A percentile compares a stretch with the other conserved stretches of the same genome.
phyloP scores from a whole-genome alignment of 2,113 vertebrate genomes.

The Peromyscus maniculatus region DNA sequence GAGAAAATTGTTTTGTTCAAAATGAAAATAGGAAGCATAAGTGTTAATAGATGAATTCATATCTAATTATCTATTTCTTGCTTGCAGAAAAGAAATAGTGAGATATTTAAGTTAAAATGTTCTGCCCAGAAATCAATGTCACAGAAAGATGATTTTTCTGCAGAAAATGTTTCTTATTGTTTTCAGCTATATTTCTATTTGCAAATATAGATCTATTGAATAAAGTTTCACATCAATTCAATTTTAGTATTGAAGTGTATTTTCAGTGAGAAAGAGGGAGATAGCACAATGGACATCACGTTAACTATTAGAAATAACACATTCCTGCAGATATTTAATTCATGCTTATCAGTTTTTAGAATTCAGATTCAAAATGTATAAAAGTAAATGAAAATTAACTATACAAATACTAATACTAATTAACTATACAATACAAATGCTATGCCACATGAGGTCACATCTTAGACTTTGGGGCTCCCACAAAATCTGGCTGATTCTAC shows the following conservation, averaged over 20 bases:
- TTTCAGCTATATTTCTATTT: conserved; percentile 51
- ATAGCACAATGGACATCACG: neutral
- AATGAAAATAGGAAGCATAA: conserved; percentile 70
- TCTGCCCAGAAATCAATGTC: conserved; percentile 62
- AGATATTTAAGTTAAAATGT: conserved; percentile 58
- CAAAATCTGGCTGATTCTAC: neutral
- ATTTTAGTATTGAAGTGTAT: conserved; percentile 55
- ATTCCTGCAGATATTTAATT: neutral
- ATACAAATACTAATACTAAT: neutral
- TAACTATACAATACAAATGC: neutral
- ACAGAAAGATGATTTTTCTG: conserved; percentile 62
- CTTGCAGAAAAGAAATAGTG: conserved; percentile 34
- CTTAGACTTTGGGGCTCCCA: neutral
- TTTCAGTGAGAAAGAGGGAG: neutral
- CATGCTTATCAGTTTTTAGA: neutral
- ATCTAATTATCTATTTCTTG: conserved; percentile 56
- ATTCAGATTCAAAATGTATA: neutral
- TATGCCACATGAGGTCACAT: neutral
- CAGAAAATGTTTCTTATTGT: conserved; percentile 51
- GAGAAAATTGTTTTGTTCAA: conserved; percentile 55
- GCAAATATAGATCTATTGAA: conserved; percentile 39
- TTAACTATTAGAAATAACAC: conserved; percentile 12
- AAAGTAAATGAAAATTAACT: conserved; percentile 38
- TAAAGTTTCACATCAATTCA: conserved; percentile 14
- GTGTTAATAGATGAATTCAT: conserved; percentile 2